Base-by-base conservation (phyloP, 2,888 invertebrate genomes). In the Drosophila merina region DNA sequence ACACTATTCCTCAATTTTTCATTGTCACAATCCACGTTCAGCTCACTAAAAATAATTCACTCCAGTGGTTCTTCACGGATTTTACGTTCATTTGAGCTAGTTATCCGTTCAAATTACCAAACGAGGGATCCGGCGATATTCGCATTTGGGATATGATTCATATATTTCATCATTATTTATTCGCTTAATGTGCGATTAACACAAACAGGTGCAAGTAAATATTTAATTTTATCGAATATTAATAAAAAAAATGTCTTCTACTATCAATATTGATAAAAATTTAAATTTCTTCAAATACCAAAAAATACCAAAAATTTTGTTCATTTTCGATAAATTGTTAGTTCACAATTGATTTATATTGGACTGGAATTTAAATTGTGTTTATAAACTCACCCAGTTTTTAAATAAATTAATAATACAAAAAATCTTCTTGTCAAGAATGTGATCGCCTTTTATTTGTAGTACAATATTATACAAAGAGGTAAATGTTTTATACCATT, bases 11-110 rank as follows among this genome's bases (percentile, higher is more conserved):
- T 86, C 77, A 86, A 72, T 80, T 86, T 84, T 77, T 83, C 86
- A 86, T 83, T 76, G 76, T 85, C 75, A 80, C 79, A 84, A 81
- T 78, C 85, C 82, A 84, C 76, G 72, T 81, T 84, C 82, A 76
- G 72, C 70, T 76, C 76, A 76, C 76, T 74, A 72, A 78, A 84
- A 80, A 80, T 75, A 79, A 59, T 64, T 79, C 77, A 68, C 66
- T 68, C 66, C 52, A 60, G 51, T 75, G 50, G 79, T 64, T 67
- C 67, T 8, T 30, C 36, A 59, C 25, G 30, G 33, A 45, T 59
- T 49, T 44, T 25, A 10, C 26, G 60, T 57, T 60, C 60, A 60
- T 40, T 36, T 58, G 59, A 62, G 28, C 62, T 62, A 20, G 62
- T 62, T 62, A 33, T 28, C 36, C 42, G 48, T 49, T 28, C 28